Evolutionary conservation across 1,140 invertebrate species (phyloP), one percentile per base, ranked within the genome.

Genomic region (Chlorops oryzae): DNA sequence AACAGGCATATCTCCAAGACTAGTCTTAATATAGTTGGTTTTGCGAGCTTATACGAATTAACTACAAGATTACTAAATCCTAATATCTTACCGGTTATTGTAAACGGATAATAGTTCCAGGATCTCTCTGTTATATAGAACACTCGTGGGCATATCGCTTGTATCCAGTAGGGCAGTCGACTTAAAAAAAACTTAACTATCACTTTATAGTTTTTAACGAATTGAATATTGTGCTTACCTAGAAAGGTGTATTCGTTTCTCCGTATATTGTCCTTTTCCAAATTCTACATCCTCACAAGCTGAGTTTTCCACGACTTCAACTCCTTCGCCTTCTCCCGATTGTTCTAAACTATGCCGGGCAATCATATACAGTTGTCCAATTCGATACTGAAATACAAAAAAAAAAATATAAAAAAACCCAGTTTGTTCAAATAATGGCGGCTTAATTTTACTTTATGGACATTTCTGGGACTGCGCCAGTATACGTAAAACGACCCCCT

Each of bases 41-140:
- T n/a, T n/a, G n/a, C n/a, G n/a, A n/a, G n/a, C n/a, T n/a, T n/a
- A n/a, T n/a, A n/a, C n/a, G n/a, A n/a, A n/a, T n/a, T n/a, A n/a
- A n/a, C n/a, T n/a, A n/a, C n/a, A n/a, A n/a, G n/a, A n/a, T n/a
- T n/a, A n/a, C n/a, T n/a, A n/a, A 32, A 32, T 13, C n/a, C 54
- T 34, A 20, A 23, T 49, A 20, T 47, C 51, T 61, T 77, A 87
- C 86, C 88, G 79, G 91, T 93, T 38, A 90, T 84, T 25, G 92
- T 95, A 66, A 83, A 92, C 38, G 92, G 92, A 77, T 92, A 96
- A 75, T 90, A 94, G 73, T 96, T 96, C 90, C 90, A 95, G 13
- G 91, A 88, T 66, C 92, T 94, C 74, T 95, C 92, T 53, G 87
- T 93, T 1, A 95, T 80, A 73, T 94, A 96, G 75, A 95, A 95